Base-by-base conservation (phyloP, 2,113 vertebrate species). In the Thalassoma bifasciatum region DNA sequence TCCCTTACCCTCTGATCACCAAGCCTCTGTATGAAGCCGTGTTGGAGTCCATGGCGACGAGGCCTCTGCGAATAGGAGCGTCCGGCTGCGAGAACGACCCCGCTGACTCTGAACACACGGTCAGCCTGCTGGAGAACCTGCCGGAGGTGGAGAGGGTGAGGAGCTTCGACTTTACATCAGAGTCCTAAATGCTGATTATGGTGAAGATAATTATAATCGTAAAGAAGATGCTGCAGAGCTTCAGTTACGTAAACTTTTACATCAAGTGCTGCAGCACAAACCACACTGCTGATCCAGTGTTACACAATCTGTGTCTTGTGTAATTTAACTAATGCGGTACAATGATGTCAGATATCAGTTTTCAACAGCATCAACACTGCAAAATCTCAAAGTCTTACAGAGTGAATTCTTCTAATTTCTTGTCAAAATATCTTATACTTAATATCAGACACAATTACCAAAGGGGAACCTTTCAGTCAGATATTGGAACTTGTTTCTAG, bases 1-100 rank as follows among this genome's bases (percentile, higher is more conserved):
- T 99, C 14, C 98, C 98, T 46, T 96, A 94, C 85, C 97, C 98
- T 17, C 93, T 99, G 63, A 98, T 99, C 92, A 96, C 95, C 47
- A 97, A 96, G 88, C 94, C 95, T 65, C 94, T 99, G 72, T 99
- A 99, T 0, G 96, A 99, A 70, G 94, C 95, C 0, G 97, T 99
- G 26, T 72, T 99, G 89, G 95, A 95, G 49, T 90, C 95, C 72
- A 99, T 99, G 97, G 86, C 90, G 52, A 94, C 90, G 84, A 94
- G 95, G 70, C 98, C 98, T 11, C 93, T 99, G 88, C 94, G 93
- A 78, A 99, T 99, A 58, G 95, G 95, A 13, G 79, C 89, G 0
- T 81, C 58, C 0, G 94, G 95, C 36, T 99, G 97, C 51, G 97
- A 98, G 83, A 99, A 98, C 49, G 95, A 98, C 71, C 88, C 56